Evolutionary conservation across 2,888 invertebrate species (phyloP).

Genomic region (Charanyca ferruginea): DNA sequence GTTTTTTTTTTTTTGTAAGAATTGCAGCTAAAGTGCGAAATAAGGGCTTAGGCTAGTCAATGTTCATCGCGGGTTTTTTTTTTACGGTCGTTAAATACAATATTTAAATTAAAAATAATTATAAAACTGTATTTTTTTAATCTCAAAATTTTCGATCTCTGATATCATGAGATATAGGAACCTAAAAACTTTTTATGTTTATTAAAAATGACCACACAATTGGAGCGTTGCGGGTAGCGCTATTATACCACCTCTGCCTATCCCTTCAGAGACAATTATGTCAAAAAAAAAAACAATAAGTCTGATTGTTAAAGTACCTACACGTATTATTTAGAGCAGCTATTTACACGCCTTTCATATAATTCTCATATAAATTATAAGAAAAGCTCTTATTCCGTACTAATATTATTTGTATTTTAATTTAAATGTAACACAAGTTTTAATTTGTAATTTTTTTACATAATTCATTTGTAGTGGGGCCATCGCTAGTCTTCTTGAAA

Average conservation of each 20-base stretch:
- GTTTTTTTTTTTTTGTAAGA: conserved; percentile 62
- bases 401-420: not conserved
- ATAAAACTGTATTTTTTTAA: too few relatives aligned
- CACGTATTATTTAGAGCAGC: conserved; percentile 42
- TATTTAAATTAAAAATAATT: too few relatives aligned
- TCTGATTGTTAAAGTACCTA: not conserved
- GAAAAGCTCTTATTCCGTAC: conserved; percentile 47
- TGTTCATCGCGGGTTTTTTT: not conserved
- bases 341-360: conserved; percentile 21
- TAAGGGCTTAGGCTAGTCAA: conserved; percentile 48
- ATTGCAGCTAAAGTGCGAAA: conserved; percentile 68
- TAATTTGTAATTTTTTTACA: conserved; percentile 10
- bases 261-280: not conserved
- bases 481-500: conserved; percentile 18
- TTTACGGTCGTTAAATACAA: too few relatives aligned
- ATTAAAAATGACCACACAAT: too few relatives aligned
- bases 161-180: too few relatives aligned
- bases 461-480: conserved; percentile 16
- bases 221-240: too few relatives aligned
- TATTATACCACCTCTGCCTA: not conserved
- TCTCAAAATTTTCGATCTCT: too few relatives aligned
- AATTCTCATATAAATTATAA: conserved; percentile 6
- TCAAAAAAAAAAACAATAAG: not conserved
- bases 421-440: conserved; percentile 12
- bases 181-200: too few relatives aligned